phyloP scores from a whole-genome alignment of 2,888 invertebrate genomes.

The Cryptocheilus praepositus region DNA sequence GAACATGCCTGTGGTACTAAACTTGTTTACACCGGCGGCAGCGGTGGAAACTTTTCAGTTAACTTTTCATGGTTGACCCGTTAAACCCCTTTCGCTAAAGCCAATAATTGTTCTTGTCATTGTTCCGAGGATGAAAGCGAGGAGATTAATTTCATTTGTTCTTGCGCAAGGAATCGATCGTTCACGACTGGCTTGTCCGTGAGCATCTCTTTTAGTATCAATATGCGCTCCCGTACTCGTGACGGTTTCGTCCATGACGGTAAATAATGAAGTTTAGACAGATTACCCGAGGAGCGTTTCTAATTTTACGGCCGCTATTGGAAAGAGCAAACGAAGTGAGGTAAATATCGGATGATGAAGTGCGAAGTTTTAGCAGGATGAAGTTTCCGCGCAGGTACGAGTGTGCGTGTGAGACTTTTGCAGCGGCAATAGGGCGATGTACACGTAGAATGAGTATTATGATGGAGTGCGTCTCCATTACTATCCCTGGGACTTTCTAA shows the following conservation, averaged over 20 bases:
- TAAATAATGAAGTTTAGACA: constrained; percentile 24
- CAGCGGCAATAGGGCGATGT: no score
- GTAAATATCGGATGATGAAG: constrained; percentile 28
- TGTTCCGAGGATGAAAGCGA: constrained; percentile 24
- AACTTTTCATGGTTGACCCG: constrained; percentile 18
- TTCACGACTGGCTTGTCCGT: not conserved
- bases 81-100: constrained; percentile 29
- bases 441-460: no score
- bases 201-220: not conserved
- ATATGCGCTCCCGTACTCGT: no score
- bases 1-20: constrained; percentile 19
- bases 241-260: constrained; percentile 25
- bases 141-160: constrained; percentile 33
- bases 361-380: constrained; percentile 20
- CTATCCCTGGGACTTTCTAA: no score
- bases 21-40: constrained; percentile 32
- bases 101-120: constrained; percentile 46
- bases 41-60: constrained; percentile 36
- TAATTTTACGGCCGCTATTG: constrained; percentile 30
- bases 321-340: constrained; percentile 29
- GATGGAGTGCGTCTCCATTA: no score
- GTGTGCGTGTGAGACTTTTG: no score
- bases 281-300: constrained; percentile 20
- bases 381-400: constrained; percentile 6
- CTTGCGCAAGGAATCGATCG: not conserved